Evolutionary conservation across 2,113 vertebrate species (phyloP), one percentile per base, ranked within the genome.

Genomic region (Prolemur simus): DNA sequence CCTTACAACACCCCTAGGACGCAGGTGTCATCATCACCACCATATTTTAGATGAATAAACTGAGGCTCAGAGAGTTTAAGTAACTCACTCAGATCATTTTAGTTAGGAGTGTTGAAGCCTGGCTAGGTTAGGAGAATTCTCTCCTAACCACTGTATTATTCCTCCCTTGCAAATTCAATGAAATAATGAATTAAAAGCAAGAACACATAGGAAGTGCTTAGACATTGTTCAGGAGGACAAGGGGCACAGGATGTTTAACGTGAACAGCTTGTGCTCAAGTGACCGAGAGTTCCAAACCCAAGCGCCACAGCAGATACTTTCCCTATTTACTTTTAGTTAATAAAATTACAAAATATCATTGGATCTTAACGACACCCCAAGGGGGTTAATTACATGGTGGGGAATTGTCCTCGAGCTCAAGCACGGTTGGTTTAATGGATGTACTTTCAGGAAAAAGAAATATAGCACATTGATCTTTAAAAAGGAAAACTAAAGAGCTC

Each of bases 331-430:
- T 71, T 94, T 78, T 49, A 71, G 66, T 97, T 97, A 96, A 97
- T 83, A 96, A 95, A 95, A 95, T 95, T 91, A 86, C 74, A 94
- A 91, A 96, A 89, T 83, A 95, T 97, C 95, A 96, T 80, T 78
- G 81, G 88, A 11, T 95, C 90, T 96, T 97, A 97, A 96, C 89
- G 91, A 94, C 80, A 96, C 91, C 97, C 91, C 60, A 20, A 87
- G 91, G 83, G 97, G 95, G 95, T 96, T 97, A 96, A 97, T 97
- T 97, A 97, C 82, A 84, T 56, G 49, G 90, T 80, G 20, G 91
- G 84, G 90, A 91, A 89, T 37, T 52, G 85, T 97, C 87, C 87
- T 66, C 0, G 9, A 86, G 83, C 86, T 76, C 89, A 69, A 87
- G 80, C 58, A 84, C 77, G 58, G 54, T 89, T 86, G 86, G 77